phyloP scores from a whole-genome alignment of 1,140 invertebrate genomes.

The Coptotermes formosanus region DNA sequence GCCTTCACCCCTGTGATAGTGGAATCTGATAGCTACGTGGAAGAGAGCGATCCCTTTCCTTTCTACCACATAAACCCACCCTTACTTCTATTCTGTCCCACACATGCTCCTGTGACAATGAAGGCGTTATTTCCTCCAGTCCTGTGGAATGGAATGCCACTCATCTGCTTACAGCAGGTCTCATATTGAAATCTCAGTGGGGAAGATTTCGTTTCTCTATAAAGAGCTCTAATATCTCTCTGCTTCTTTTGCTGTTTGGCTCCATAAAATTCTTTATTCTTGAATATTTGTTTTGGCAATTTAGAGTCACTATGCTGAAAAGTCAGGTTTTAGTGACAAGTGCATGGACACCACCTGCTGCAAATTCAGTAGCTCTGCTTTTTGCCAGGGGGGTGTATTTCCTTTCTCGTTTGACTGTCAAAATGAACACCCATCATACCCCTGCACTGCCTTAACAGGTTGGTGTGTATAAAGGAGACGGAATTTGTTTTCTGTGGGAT shows the following conservation, averaged over 20 bases:
- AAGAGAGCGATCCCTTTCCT: neutral
- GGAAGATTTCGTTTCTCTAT: neutral
- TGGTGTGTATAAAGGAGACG: too few species aligned
- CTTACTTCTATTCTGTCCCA: neutral
- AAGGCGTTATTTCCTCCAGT: neutral
- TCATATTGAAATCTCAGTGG: slow-evolving; percentile 3
- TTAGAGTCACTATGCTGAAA: too few species aligned
- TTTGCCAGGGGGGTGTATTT: too few species aligned
- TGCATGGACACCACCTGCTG: too few species aligned
- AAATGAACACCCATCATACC: too few species aligned
- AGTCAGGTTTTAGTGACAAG: too few species aligned
- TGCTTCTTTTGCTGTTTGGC: neutral
- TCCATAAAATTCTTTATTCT: too few species aligned
- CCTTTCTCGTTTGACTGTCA: too few species aligned
- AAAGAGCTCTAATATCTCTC: neutral
- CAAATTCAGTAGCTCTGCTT: too few species aligned
- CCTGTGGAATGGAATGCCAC: neutral
- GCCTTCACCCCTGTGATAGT: neutral
- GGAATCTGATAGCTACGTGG: neutral
- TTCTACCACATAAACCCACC: neutral
- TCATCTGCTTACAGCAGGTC: neutral
- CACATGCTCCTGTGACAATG: neutral
- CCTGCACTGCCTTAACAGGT: too few species aligned
- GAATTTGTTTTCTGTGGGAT: too few species aligned
- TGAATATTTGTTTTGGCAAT: too few species aligned